Evolutionary conservation across 2,113 vertebrate species (phyloP).

Genomic region (Semnornis frantzii): DNA sequence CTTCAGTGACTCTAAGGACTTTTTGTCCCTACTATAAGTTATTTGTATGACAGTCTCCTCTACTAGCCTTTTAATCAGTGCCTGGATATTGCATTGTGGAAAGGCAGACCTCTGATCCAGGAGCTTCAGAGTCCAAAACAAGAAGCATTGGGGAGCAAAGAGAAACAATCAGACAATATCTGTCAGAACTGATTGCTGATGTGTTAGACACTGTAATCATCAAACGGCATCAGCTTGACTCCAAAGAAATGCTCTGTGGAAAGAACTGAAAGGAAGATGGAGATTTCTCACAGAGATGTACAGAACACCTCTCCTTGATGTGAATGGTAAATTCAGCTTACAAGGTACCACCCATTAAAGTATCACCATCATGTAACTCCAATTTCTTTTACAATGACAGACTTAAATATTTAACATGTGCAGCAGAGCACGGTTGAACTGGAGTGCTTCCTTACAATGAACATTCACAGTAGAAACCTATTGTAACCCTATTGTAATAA

Average conservation of each 20-base stretch:
- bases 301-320: not conserved
- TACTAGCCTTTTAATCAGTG: not conserved
- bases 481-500: not conserved
- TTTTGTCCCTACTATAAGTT: not conserved
- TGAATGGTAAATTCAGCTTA: not conserved
- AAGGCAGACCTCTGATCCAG: not conserved
- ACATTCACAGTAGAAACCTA: not conserved
- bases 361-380: not conserved
- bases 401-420: not conserved
- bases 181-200: not conserved
- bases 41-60: too few relatives aligned
- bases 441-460: not conserved
- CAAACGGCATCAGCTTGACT: not conserved
- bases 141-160: not conserved
- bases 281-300: not conserved
- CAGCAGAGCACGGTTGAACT: not conserved
- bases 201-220: not conserved
- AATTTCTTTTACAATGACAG: not conserved
- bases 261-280: rapidly evolving
- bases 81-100: too few relatives aligned
- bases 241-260: not conserved
- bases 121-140: not conserved
- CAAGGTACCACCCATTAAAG: not conserved
- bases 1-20: not conserved
- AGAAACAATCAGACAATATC: not conserved